These are phyloP conservation scores for Aphaenogaster ashmeadi DNA, from an alignment of 1,140 invertebrate genomes.

Conservation along the genomic window DNA sequence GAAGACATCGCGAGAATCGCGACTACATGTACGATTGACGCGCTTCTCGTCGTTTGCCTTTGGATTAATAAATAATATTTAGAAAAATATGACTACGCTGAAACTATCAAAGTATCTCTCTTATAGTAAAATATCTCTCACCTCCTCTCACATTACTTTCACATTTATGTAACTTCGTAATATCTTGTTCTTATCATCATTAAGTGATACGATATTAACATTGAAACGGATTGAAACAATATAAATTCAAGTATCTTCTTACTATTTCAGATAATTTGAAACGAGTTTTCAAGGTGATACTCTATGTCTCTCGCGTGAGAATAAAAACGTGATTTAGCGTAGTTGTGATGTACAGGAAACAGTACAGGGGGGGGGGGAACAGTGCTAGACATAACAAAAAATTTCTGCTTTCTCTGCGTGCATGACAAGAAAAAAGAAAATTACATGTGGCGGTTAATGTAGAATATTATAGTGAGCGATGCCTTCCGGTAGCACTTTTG, in stretches of 20 bases:
- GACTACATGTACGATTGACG: background rate
- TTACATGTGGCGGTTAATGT: background rate
- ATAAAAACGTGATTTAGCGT: conserved; percentile 5
- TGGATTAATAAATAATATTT: conserved; percentile 6
- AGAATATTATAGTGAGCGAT: background rate
- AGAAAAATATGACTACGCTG: background rate
- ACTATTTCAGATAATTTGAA: background rate
- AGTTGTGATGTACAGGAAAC: background rate
- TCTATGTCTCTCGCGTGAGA: background rate
- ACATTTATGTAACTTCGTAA: background rate
- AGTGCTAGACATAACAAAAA: background rate
- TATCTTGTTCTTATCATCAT: background rate
- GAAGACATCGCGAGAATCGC: conserved; percentile 30
- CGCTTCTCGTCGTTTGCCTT: background rate
- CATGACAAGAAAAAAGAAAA: conserved; percentile 28
- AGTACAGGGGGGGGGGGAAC: background rate
- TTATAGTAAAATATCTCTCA: background rate
- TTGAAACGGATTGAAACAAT: background rate
- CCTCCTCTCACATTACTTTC: background rate
- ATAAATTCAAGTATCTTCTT: conserved; percentile 2
- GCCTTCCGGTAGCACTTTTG: background rate
- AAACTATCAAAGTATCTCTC: background rate
- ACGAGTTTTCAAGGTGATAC: conserved; percentile 1
- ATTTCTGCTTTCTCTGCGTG: background rate
- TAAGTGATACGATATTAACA: background rate